Evolutionary conservation across 1,140 invertebrate species (phyloP).

Genomic region (Gonioctena quinquepunctata): DNA sequence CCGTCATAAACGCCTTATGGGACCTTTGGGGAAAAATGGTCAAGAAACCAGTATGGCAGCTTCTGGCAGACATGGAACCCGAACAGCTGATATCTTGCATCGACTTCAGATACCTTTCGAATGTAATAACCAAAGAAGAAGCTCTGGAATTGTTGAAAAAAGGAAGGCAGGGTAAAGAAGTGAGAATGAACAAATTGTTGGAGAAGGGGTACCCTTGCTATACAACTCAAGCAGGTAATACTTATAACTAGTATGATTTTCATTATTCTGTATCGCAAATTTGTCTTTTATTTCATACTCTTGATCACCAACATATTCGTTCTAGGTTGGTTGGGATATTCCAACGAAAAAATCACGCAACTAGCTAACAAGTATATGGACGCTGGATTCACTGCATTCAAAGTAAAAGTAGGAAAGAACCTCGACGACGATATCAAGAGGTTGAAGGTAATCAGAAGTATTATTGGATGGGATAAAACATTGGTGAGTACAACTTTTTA

Average conservation of each 20-base stretch:
- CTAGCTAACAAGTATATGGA: slow-evolving; percentile 74
- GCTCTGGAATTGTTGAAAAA: slow-evolving; percentile 74
- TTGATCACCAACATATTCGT: too few relatives aligned
- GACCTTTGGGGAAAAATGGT: slow-evolving; percentile 87
- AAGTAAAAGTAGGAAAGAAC: slow-evolving; percentile 86
- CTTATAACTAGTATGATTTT: too few relatives aligned
- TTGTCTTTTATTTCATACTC: neutral
- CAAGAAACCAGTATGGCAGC: slow-evolving; percentile 85
- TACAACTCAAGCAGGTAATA: slow-evolving; percentile 71
- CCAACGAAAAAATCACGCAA: slow-evolving; percentile 67
- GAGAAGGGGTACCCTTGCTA: slow-evolving; percentile 77
- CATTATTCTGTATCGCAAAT: neutral
- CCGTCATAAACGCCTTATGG: slow-evolving; percentile 88
- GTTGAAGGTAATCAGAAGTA: slow-evolving; percentile 70
- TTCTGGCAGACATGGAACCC: slow-evolving; percentile 80
- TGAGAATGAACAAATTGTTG: slow-evolving; percentile 63
- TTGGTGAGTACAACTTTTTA: slow-evolving; percentile 69
- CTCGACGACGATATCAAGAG: slow-evolving; percentile 78
- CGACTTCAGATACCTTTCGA: slow-evolving; percentile 82
- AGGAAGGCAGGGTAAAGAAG: slow-evolving; percentile 61
- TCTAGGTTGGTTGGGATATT: slow-evolving; percentile 81
- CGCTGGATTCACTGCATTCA: slow-evolving; percentile 81
- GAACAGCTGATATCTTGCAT: slow-evolving; percentile 81
- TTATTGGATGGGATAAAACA: slow-evolving; percentile 75
- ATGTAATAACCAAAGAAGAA: slow-evolving; percentile 81